Evolutionary conservation across 1,140 invertebrate species (phyloP), one percentile per base, ranked within the genome.

Genomic region (Berghia stephanieae): DNA sequence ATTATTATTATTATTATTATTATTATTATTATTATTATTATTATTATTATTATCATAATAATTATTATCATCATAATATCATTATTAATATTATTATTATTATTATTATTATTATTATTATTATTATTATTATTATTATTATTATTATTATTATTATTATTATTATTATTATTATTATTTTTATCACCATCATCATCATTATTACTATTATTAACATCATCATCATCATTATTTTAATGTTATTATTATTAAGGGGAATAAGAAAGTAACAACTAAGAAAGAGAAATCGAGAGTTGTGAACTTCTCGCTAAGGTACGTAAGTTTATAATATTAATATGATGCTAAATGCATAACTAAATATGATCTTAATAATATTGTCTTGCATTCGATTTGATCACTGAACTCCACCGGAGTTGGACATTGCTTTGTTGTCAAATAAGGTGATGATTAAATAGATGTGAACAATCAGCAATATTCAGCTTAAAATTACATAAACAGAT

Each of bases 301-400:
- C 31, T 67, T 42, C 24, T 21, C 31, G 38, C 49, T 68, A 60
- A 60, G 27, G 13, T 21, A 10, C 21, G 24, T 13, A 44, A 31
- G 44, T 21, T 40, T 18, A 13, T 27, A 66, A 13, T 52, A 55
- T 71, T 38, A 72, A 43, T 38, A 66, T 57, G 13, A 10, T 21
- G 49, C 21, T 18, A 31, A n/a, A 38, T 67, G 27, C 10, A 38
- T 36, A 38, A 36, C 16, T 5, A 6, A 24, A 18, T 6, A 60
- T 24, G 31, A 18, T 27, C 24, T 27, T 36, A 43, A 42, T 27
- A 4, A 42, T 24, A 24, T 66, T 66, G 10, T 31, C 2, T 75
- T 36, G 24, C 0, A 42, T 40, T 40, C 13, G 24, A 43, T 63
- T 82, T n/a, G 18, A 52, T 18, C 73, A 80, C 66, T 73, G 60